Base-by-base conservation (phyloP, 2,888 invertebrate genomes). In the Dorcus parallelipipedus region DNA sequence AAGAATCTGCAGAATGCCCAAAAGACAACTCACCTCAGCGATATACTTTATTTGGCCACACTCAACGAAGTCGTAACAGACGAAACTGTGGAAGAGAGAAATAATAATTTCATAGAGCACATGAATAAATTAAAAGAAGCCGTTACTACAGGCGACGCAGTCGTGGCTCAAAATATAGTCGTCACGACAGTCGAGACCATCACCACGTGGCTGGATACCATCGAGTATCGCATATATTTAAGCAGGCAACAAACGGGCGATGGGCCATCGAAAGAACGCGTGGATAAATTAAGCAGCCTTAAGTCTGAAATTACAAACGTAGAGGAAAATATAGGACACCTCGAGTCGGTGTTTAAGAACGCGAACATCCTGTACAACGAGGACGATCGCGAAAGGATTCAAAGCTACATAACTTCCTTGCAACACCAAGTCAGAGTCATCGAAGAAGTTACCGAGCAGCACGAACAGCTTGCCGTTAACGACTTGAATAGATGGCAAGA, bases 191-290 rank as follows among this genome's bases (percentile, higher is more conserved):
- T 93, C 49, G 90, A 93, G 76, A 89, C 87, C 0, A 88, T 94
- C 43, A 90, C 91, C 0, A 87, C 88, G 9, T 93, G 93, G 91
- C 75, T 94, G 45, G 91, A 93, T 78, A 91, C 89, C 26, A 90
- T 93, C 59, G 91, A 92, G 73, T 91, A 91, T 66, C 85, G 87
- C 68, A 89, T 92, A 49, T 88, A 85, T 67, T 74, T 85, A 23
- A 83, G 82, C 60, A 73, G 81, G n/a, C 82, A 84, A 64, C 81
- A 83, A 73, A 82, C 81, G 0, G 79, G 79, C 17, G 81, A 84
- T 49, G 83, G 83, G 9, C 83, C 84, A 1, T 82, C 86, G n/a
- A 81, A 84, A 67, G 82, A 83, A 61, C 81, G 85, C 61, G 76
- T 89, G 4, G 76, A 81, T 62, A 81, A 83, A 65, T 83, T 90